These are phyloP conservation scores for Lasioglossum baleicum DNA, from an alignment of 1,140 invertebrate species.

Conservation along the genomic window DNA sequence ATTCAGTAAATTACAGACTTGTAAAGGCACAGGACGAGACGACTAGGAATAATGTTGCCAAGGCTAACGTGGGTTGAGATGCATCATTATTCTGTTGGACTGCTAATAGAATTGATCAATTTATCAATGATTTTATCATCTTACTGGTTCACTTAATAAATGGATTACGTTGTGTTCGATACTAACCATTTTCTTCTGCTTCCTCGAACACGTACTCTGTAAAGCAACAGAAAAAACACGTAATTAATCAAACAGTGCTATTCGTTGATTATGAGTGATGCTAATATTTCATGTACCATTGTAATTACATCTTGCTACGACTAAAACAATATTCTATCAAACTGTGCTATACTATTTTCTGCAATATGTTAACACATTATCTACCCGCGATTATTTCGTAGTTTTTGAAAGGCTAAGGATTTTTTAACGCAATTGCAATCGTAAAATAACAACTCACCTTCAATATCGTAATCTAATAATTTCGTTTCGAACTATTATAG, in stretches of 20 bases:
- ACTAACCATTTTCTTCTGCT: conserved; percentile 33
- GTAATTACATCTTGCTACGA: too few species aligned
- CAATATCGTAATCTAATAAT: too few species aligned
- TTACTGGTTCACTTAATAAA: background rate
- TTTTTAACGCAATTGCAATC: too few species aligned
- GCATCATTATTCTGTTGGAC: conserved; percentile 44
- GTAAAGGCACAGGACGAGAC: conserved; percentile 67
- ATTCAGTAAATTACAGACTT: conserved; percentile 68
- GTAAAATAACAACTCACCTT: too few species aligned
- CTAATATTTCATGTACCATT: background rate
- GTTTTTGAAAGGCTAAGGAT: too few species aligned
- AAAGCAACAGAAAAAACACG: conserved; percentile 11
- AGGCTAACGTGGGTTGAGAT: conserved; percentile 41
- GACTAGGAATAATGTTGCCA: conserved; percentile 69
- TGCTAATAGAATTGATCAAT: conserved; percentile 35
- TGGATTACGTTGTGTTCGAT: background rate
- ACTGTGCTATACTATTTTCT: too few species aligned
- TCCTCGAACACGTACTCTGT: conserved; percentile 2
- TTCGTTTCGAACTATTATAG: too few species aligned
- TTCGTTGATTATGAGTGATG: background rate
- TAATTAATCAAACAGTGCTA: background rate
- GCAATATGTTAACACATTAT: too few species aligned
- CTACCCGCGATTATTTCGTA: too few species aligned
- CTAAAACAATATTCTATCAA: too few species aligned
- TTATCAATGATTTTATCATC: background rate